Conservation (phyloP, 2,797 vertebrate genomes). For the Anniella stebbinsi region DNA sequence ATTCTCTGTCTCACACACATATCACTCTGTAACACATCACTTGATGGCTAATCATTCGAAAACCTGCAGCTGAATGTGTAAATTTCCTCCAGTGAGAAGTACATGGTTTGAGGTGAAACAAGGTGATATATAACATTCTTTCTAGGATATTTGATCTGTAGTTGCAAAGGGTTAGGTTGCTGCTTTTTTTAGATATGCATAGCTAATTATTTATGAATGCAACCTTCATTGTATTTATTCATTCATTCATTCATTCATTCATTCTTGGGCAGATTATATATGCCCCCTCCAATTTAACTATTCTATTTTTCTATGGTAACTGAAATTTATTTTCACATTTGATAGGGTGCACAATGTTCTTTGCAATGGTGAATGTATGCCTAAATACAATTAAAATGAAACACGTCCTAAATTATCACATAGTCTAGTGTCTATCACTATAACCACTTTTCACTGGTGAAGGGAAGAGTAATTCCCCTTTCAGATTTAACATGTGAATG, state of each 20-base stretch:
- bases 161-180: background rate
- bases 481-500: background rate
- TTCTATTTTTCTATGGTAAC: too few relatives aligned
- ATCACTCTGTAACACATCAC: background rate
- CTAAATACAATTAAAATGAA: background rate
- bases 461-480: background rate
- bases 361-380: background rate
- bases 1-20: background rate
- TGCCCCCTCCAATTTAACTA: too few relatives aligned
- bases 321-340: background rate
- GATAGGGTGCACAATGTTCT: background rate
- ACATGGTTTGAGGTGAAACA: background rate
- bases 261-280: too few relatives aligned
- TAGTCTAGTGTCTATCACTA: background rate
- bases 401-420: background rate
- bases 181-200: background rate
- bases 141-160: background rate
- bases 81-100: background rate
- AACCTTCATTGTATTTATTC: too few relatives aligned
- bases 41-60: slow-evolving; percentile 15
- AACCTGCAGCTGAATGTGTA: slow-evolving; percentile 3
- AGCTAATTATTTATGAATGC: background rate
- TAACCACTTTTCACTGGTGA: background rate
- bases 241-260: too few relatives aligned
- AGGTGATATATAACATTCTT: background rate